Conservation (phyloP, 30 jellyfish, hydroid and myxozoan genomes). For the Aurelia aurita region DNA sequence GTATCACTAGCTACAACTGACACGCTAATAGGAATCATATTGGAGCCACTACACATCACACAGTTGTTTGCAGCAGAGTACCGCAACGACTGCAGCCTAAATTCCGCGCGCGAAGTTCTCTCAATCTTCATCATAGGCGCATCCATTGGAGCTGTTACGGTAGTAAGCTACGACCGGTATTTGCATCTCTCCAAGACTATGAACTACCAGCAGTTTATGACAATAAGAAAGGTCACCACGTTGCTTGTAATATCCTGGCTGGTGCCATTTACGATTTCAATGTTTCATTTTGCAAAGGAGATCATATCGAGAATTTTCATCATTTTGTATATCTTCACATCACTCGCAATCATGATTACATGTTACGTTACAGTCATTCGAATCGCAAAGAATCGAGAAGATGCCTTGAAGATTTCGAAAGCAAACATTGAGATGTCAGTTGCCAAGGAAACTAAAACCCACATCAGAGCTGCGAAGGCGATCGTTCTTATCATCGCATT, state of each 20-base stretch:
- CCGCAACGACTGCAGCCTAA: conserved; percentile 29
- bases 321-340: conserved; percentile 10
- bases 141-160: conserved; percentile 43
- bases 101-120: conserved; percentile 17
- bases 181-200: conserved; percentile 30
- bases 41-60: conserved; percentile 25
- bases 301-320: conserved; percentile 22
- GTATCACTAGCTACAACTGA: conserved; percentile 68
- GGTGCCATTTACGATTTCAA: conserved; percentile 56
- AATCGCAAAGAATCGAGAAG: conserved; percentile 10
- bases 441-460: not conserved
- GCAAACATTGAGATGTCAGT: not conserved
- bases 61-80: conserved; percentile 19
- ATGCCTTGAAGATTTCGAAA: not conserved
- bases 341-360: conserved; percentile 32
- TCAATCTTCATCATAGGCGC: conserved; percentile 46
- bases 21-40: conserved; percentile 35
- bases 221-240: conserved; percentile 4
- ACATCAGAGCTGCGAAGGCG: not conserved
- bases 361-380: conserved; percentile 44
- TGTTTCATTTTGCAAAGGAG: conserved; percentile 51
- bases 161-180: conserved; percentile 65
- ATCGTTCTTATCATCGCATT: conserved; percentile 6
- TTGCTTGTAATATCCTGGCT: conserved; percentile 47
- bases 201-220: conserved; percentile 37